Base-by-base conservation (phyloP, 2,113 vertebrate species). In the Ornithorhynchus anatinus region DNA sequence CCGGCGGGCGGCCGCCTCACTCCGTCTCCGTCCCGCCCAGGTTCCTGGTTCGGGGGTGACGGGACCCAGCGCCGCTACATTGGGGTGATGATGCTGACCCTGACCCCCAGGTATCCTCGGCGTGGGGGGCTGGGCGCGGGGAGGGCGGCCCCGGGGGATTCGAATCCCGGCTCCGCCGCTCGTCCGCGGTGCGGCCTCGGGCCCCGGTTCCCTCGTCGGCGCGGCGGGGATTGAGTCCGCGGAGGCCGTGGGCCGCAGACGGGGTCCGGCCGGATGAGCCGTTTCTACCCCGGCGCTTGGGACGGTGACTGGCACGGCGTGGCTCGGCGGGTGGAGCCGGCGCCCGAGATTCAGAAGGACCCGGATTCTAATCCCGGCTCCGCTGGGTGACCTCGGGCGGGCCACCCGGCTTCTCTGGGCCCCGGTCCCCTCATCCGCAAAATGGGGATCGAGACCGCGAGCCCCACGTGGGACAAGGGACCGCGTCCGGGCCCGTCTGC, bases 81-180 rank as follows among this genome's bases (percentile, higher is more conserved):
- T 2, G 98, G 98, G 4, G 96, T 99, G 27, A 97, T 95, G 93
- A 98, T 99, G 97, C 87, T 99, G 81, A 98, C 97, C 0, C 92
- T 99, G 17, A 96, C 96, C 0, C 95, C 91, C 7, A 97, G 96
- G 98, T 99, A 86, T 35, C 66, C n/a, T n/a, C n/a, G n/a, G n/a
- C 12, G 13, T 13, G 12, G 14, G 44, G 22, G 22, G 15, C 47
- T 48, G 25, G 15, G 25, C 15, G 22, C 5, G n/a, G 27, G 45
- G 13, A 10, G 45, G 12, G 17, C 45, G 27, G 35, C 56, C 5
- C 3, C 3, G 33, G 25, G 11, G 17, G 42, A 10, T n/a, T 13
- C 0, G 12, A 19, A 17, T 12, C 17, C 2, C 1, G 1, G 44
- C 10, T 13, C 7, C 0, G 19, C 2, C 8, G 1, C 3, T 6